Evolutionary conservation across 2,797 vertebrate species (phyloP), one percentile per base, ranked within the genome.

Genomic region (Megalops cyprinoides): DNA sequence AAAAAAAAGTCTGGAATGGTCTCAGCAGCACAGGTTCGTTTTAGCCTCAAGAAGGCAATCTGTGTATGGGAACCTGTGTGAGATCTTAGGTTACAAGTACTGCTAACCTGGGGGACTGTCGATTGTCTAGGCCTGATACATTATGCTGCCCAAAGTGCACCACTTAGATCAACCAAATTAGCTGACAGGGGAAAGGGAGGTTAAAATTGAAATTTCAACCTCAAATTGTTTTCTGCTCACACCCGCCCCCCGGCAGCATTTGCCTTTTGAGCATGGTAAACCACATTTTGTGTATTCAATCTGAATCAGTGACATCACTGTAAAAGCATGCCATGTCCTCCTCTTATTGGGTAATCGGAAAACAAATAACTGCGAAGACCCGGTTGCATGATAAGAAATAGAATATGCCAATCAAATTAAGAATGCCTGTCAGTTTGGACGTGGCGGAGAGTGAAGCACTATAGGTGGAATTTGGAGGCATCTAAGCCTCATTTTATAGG

Each of bases 381-480:
- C 5, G 81, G 84, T 84, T 87, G 87, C 87, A 88, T 91, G 89
- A 88, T 90, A 92, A 92, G 88, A 93, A 94, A 93, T 93, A 87
- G 90, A 92, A 94, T 89, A 90, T 93, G 93, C 90, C 93, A 93
- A 89, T 93, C 91, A 93, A 89, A 92, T 93, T 90, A 90, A 81
- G 86, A 83, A 67, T 55, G 76, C 65, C 44, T 83, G 87, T 90
- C 90, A 90, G 85, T 88, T 79, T 86, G 88, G 88, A 88, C 82
- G 84, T 87, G 77, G 80, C 25, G 34, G 81, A 83, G 78, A 91
- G 85, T 78, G 90, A 89, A 86, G 82, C 9, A 83, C 82, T 86
- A 74, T 37, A 71, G 85, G 83, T 88, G 83, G 67, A 83, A 85
- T 82, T 87, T 51, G 18, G 60, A 55, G 69, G 71, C 18, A 75